Conservation (phyloP, 2,113 vertebrate species). For the Gadus macrocephalus region DNA sequence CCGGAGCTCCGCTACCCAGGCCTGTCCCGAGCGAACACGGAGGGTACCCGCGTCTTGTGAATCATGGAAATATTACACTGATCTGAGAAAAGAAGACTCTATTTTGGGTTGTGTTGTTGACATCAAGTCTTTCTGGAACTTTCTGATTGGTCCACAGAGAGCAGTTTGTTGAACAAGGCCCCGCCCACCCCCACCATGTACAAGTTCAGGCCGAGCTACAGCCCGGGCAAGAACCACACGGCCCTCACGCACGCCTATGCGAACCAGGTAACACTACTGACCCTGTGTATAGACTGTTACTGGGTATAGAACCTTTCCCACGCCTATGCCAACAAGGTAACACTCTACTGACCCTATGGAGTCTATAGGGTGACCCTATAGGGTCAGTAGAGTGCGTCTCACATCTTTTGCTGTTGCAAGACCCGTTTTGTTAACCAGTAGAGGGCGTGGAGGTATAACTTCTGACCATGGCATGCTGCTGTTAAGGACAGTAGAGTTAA, state of each 20-base stretch:
- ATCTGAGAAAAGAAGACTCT: too few relatives aligned
- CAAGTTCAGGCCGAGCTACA: slow-evolving; percentile 90
- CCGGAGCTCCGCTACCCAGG: slow-evolving; percentile 91
- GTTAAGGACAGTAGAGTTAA: too few relatives aligned
- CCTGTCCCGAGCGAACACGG: slow-evolving; percentile 75
- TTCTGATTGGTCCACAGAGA: slow-evolving; percentile 69
- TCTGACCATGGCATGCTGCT: too few relatives aligned
- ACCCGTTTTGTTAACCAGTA: too few relatives aligned
- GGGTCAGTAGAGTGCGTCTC: too few relatives aligned
- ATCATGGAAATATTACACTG: not conserved
- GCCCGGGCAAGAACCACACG: slow-evolving; percentile 80
- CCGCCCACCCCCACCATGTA: slow-evolving; percentile 96
- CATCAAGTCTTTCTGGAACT: not conserved
- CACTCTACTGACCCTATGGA: not conserved
- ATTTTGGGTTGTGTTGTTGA: too few relatives aligned
- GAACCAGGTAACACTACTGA: slow-evolving; percentile 67
- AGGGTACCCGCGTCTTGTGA: slow-evolving; percentile 72
- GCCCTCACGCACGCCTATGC: slow-evolving; percentile 75
- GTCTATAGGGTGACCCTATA: not conserved
- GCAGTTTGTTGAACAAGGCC: slow-evolving; percentile 83
- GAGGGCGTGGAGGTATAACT: too few relatives aligned
- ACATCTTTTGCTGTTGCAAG: too few relatives aligned
- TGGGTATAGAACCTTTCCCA: too few relatives aligned
- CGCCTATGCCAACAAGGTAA: not conserved
- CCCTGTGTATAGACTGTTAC: too few relatives aligned